phyloP scores from a whole-genome alignment of 2,113 vertebrate species.

The Sceloporus tristichus region DNA sequence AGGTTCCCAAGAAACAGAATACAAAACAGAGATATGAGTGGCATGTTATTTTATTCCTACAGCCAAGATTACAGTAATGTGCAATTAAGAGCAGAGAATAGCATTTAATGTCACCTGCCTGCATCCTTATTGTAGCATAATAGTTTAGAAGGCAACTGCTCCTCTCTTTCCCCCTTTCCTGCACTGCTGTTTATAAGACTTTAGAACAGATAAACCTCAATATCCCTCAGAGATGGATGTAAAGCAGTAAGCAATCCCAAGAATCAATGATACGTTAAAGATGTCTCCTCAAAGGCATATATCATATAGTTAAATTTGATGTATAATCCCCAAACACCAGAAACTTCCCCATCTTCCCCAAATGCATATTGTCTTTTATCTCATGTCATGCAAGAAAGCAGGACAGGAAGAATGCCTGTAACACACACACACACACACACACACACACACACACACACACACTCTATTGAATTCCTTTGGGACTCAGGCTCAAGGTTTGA shows the following conservation, averaged over 20 bases:
- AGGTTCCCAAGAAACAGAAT: constrained; percentile 45
- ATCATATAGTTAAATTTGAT: constrained; percentile 77
- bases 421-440: background rate
- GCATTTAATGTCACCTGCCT: constrained; percentile 72
- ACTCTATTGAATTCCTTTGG: background rate
- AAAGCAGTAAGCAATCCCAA: constrained; percentile 71
- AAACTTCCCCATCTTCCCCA: constrained; percentile 71
- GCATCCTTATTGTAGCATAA: constrained; percentile 60
- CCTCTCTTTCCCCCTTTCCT: constrained; percentile 61
- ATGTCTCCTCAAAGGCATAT: constrained; percentile 74
- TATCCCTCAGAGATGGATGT: constrained; percentile 63
- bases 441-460: background rate
- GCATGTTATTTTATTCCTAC: constrained; percentile 59
- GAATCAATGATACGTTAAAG: constrained; percentile 76
- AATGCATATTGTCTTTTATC: constrained; percentile 63
- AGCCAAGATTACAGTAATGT: constrained; percentile 69
- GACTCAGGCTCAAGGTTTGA: too few relatives aligned
- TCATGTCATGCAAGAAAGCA: constrained; percentile 54
- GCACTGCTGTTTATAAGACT: constrained; percentile 74
- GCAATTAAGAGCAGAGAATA: constrained; percentile 73
- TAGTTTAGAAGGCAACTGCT: constrained; percentile 64
- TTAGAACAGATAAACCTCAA: constrained; percentile 65
- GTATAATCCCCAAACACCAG: constrained; percentile 72
- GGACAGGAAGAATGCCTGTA: constrained; percentile 60
- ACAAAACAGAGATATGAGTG: constrained; percentile 53